These are phyloP conservation scores for Ricordea florida DNA, from an alignment of 92 coral and sea anemone genomes.

Conservation along the genomic window DNA sequence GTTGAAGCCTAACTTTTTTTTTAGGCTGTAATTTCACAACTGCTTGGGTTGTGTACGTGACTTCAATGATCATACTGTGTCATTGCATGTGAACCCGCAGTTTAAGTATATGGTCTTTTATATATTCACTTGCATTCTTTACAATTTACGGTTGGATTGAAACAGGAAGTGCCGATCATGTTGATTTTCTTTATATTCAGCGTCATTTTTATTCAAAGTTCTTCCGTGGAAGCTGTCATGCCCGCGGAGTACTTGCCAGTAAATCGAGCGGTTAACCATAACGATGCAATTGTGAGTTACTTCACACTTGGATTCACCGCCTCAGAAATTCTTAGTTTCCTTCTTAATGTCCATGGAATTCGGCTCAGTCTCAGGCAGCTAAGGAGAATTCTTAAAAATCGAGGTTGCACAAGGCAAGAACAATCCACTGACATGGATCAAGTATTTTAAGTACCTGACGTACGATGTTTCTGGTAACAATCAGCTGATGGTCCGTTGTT, in stretches of 20 bases:
- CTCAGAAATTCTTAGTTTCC: slow-evolving; percentile 46
- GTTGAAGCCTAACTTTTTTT: no score
- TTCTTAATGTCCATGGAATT: slow-evolving; percentile 54
- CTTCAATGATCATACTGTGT: no score
- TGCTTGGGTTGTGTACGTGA: no score
- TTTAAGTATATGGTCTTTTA: no score
- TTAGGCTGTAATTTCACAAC: no score
- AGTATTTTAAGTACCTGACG: slow-evolving; percentile 1
- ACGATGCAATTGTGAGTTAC: slow-evolving; percentile 51
- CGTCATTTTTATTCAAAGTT: no score
- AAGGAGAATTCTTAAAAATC: slow-evolving; percentile 39
- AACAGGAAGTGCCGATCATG: no score
- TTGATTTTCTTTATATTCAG: no score
- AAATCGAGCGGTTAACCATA: not conserved
- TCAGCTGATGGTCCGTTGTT: not conserved
- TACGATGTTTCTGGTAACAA: not conserved
- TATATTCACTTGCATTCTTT: no score
- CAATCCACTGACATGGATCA: slow-evolving; percentile 1
- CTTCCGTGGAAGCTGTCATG: slow-evolving; percentile 12
- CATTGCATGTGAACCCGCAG: no score
- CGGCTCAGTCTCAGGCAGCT: slow-evolving; percentile 57
- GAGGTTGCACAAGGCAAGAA: slow-evolving; percentile 39
- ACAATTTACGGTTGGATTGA: no score
- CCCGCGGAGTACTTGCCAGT: slow-evolving; percentile 35
- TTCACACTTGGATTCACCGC: slow-evolving; percentile 47